Base-by-base conservation (phyloP, 2,797 vertebrate species). In the Centropyge bicolor region DNA sequence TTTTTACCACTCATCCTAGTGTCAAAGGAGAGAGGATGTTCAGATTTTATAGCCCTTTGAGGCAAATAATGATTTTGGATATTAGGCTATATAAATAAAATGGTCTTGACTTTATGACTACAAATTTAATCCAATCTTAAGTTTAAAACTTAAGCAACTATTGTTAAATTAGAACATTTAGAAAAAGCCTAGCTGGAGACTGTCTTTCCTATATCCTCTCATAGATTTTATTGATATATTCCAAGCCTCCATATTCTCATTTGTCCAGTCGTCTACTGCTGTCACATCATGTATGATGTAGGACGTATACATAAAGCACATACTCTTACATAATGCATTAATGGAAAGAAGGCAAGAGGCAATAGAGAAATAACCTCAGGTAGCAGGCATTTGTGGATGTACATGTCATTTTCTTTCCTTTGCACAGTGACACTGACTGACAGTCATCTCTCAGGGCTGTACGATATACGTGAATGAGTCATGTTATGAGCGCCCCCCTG, bases 361-460 rank as follows among this genome's bases (percentile, higher is more conserved):
- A 67, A 56, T 80, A 72, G 40, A 73, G 3, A 76, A 76, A 81
- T 62, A 36, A 70, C 64, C 16, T 16, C 22, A 66, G 65, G 43
- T 64, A 55, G 31, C 22, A 61, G 63, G 7, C 36, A 12, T 62
- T 56, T 57, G 7, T 64, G 8, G 48, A 81, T 75, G 43, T 63
- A 86, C 78, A 81, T 69, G 3, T 31, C 70, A 80, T 71, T 85
- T 84, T n/a, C 11, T 45, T 66, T 76, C 49, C 60, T 82, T 73
- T 57, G 52, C 52, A 49, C 61, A 24, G 19, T 80, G 84, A 87
- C 85, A 68, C 55, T 92, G 88, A 90, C 80, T 88, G 88, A 83
- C 88, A 83, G 77, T 79, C 80, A 63, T 88, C 62, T 89, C 79
- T 89, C 56, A 61, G 57, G 85, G 55, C 63, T 78, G 63, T 60